Percentiles rank a stretch among this genome's conserved stretches.
phyloP scores from a whole-genome alignment of 2,113 vertebrate genomes.

The Catagonus wagneri region DNA sequence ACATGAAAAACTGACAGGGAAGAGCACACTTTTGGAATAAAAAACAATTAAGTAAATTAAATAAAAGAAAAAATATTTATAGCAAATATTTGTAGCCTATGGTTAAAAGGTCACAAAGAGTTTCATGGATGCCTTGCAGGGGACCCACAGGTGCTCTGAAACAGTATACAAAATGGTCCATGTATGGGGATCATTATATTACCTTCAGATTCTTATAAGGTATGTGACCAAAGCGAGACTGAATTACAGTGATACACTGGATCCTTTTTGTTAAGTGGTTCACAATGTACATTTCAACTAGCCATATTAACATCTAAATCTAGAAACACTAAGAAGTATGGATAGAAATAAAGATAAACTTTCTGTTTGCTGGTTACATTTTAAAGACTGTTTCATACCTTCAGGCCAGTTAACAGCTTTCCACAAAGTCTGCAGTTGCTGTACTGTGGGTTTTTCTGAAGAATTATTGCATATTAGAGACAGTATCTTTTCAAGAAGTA shows the following conservation, averaged over 20 bases:
- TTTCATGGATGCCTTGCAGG: not conserved
- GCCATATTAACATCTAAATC: not conserved
- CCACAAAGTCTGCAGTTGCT: slow-evolving; percentile 94
- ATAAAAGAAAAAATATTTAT: not conserved
- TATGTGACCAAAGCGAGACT: not conserved
- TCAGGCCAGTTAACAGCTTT: slow-evolving; percentile 96
- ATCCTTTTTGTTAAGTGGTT: not conserved
- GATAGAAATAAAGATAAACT: slow-evolving; percentile 24
- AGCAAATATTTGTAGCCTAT: not conserved
- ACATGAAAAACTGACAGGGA: not conserved
- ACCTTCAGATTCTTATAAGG: not conserved
- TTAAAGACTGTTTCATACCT: slow-evolving; percentile 84
- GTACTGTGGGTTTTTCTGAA: slow-evolving; percentile 88
- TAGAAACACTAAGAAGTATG: slow-evolving; percentile 35
- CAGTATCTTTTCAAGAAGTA: slow-evolving; percentile 91
- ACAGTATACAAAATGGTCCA: not conserved
- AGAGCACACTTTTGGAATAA: slow-evolving; percentile 4
- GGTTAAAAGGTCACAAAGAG: not conserved
- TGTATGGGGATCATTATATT: not conserved
- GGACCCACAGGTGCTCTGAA: slow-evolving; percentile 22
- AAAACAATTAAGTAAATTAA: slow-evolving; percentile 29
- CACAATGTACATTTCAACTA: not conserved
- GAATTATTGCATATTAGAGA: slow-evolving; percentile 86
- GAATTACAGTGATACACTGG: not conserved
- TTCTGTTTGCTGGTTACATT: not conserved